Evolutionary conservation across 2,797 vertebrate species (phyloP).

Genomic region (Erpetoichthys calabaricus): DNA sequence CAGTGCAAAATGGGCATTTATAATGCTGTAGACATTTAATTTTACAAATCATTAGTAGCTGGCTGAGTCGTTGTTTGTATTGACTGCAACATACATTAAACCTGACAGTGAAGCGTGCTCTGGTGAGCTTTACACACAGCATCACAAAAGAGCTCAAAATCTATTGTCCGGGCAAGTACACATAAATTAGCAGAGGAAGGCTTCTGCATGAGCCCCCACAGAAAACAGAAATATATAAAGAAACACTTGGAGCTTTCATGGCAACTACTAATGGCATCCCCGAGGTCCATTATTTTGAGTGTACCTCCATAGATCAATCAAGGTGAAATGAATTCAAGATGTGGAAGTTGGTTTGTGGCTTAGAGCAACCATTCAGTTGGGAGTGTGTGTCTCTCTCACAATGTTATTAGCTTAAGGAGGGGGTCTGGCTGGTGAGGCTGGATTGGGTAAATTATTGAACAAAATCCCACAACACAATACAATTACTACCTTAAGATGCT

Average conservation of each 20-base stretch:
- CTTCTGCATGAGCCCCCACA: neutral
- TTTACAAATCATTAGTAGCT: conserved; percentile 36
- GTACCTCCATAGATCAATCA: neutral
- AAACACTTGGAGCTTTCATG: conserved; percentile 1
- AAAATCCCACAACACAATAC: conserved; percentile 48
- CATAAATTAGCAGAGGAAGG: neutral
- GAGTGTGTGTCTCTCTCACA: conserved; percentile 44
- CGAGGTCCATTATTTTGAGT: neutral
- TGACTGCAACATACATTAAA: conserved; percentile 22
- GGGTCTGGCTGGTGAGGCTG: conserved; percentile 38
- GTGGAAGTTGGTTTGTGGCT: conserved; percentile 2
- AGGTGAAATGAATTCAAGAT: neutral
- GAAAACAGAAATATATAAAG: neutral
- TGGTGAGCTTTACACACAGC: conserved; percentile 5
- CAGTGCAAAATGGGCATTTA: conserved; percentile 28
- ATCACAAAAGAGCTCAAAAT: neutral
- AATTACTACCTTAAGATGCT: conserved; percentile 37
- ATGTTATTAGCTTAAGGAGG: conserved; percentile 53
- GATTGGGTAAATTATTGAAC: conserved; percentile 44
- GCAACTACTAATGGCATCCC: neutral
- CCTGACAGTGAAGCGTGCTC: conserved; percentile 15
- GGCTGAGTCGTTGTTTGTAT: conserved; percentile 16
- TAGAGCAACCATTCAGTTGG: conserved; percentile 25
- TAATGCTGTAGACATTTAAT: conserved; percentile 28
- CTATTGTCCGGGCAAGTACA: conserved; percentile 1